Conservation (phyloP, 2,113 vertebrate genomes). For the Platanista minor region DNA sequence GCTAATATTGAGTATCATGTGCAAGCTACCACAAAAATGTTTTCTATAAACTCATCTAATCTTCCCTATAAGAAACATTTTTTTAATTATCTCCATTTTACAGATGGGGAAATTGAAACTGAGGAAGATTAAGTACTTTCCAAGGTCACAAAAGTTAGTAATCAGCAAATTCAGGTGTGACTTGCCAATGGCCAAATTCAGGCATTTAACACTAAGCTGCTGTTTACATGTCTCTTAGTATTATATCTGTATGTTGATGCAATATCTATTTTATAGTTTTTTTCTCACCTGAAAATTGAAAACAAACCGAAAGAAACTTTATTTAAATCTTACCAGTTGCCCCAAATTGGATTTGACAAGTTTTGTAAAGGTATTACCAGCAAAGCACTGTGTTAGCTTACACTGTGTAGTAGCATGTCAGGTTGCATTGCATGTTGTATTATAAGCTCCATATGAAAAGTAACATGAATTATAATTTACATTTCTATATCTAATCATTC, state of each 20-base stretch:
- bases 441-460: conserved; percentile 1
- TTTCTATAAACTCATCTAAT: conserved; percentile 2
- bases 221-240: not conserved
- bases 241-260: not conserved
- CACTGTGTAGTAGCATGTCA: not conserved
- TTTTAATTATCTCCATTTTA: not conserved
- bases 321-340: conserved; percentile 9
- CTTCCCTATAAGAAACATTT: conserved; percentile 1
- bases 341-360: conserved; percentile 2
- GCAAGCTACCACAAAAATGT: not conserved
- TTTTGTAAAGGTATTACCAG: not conserved
- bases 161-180: not conserved
- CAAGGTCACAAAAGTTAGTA: conserved; percentile 8
- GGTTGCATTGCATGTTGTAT: not conserved
- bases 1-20: not conserved
- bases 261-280: conserved; percentile 29
- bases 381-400: not conserved
- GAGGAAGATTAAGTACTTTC: conserved; percentile 20
- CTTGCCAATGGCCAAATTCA: not conserved
- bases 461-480: not conserved
- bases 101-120: conserved; percentile 6
- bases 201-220: not conserved
- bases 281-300: not conserved
- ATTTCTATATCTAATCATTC: conserved; percentile 20
- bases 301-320: not conserved